Evolutionary conservation across 1,140 invertebrate species (phyloP), one percentile per base, ranked within the genome.

Genomic region (Psix sp.): DNA sequence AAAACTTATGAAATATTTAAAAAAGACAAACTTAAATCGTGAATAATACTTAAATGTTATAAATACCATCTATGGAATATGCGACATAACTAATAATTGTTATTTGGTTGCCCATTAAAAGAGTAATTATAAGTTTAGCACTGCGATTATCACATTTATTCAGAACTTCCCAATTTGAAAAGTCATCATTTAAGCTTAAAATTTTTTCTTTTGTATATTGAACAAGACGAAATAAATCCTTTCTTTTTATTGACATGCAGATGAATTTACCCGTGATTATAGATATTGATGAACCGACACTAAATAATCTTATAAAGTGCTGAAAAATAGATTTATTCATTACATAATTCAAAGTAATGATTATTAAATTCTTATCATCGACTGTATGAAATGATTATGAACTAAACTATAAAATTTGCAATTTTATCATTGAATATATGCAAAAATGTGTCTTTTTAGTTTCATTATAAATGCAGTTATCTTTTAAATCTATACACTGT

Each of bases 211-310:
- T 29, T 2, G 33, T 38, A 29, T 26, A 59, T 21, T 46, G 13
- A 14, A 59, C 33, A 1, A 46, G 21, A 9, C 33, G 54, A 36
- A 46, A 59, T 38, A 59, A 48, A n/a, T 59, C 5, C 13, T 29
- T 59, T 18, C 42, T 24, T 18, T 14, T 36, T 0, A 38, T 17
- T 10, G 11, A 13, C n/a, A 39, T 13, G 11, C 33, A 59, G 9
- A 46, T 1, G 0, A 59, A 16, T 38, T 56, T 56, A 3, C 52
- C 26, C 4, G 1, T 43, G 1, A 56, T 35, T 5, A 56, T 16
- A 1, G 1, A 24, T 20, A 43, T 15, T 1, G 52, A 43, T 4
- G 29, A 5, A 11, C 3, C 17, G 5, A 56, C 15, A 15, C 40
- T 56, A 3, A 56, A 35, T 14, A 42, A 3, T 17, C 52, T 15